Percentiles rank a stretch among this genome's conserved stretches.
These are phyloP conservation scores for Phodopus roborovskii DNA, from an alignment of 2,113 vertebrate species.

Conservation along the genomic window DNA sequence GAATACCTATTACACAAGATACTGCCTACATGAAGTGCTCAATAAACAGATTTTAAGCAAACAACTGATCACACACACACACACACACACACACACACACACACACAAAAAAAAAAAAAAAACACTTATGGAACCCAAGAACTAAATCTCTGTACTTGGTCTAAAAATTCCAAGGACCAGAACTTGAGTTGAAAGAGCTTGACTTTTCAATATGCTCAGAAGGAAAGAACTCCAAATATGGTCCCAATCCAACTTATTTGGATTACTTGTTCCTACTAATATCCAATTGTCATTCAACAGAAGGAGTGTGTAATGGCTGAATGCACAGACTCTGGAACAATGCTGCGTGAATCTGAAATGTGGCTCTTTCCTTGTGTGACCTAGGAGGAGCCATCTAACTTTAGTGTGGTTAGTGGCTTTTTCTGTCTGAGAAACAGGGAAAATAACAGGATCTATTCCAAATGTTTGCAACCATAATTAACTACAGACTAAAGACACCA, in stretches of 20 bases:
- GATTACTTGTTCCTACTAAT: neutral
- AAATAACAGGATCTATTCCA: neutral
- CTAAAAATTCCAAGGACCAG: slow-evolving; percentile 10
- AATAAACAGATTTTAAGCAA: neutral
- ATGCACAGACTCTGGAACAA: neutral
- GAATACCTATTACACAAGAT: neutral
- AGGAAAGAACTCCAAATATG: neutral
- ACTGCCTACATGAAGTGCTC: neutral
- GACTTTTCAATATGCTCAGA: neutral
- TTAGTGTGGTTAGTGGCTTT: neutral
- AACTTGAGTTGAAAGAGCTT: neutral
- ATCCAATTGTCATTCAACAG: neutral
- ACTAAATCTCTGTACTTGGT: neutral
- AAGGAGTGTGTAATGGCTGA: neutral
- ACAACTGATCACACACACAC: neutral
- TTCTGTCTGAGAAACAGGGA: neutral
- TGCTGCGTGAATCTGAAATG: neutral
- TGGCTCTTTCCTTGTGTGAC: neutral
- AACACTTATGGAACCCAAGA: neutral
- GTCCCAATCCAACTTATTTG: neutral
- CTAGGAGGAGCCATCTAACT: neutral
- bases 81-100: neutral
- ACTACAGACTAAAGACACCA: neutral
- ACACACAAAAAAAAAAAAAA: no score
- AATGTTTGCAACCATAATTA: neutral